Evolutionary conservation across 2,113 vertebrate species (phyloP), one percentile per base, ranked within the genome.

Genomic region (Baryphthengus martii): DNA sequence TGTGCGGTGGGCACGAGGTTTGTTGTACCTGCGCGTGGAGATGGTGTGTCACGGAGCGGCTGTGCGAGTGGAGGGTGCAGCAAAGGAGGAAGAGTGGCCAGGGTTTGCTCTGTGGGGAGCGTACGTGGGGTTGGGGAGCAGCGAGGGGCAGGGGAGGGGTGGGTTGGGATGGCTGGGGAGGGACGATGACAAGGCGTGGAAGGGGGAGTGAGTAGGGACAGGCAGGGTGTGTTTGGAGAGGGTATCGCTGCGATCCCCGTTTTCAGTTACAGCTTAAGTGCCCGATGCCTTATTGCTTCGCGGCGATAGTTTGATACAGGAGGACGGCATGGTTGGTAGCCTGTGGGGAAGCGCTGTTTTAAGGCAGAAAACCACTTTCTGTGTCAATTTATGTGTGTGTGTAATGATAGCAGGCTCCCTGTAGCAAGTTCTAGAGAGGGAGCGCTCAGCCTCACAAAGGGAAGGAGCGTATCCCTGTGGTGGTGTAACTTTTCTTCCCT

Each of bases 21-120:
- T 80, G 13, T 44, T 50, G 39, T 20, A 6, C 53, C 47, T 37
- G 33, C 52, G 0, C 13, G 10, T 35, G 8, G 61, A 75, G 39
- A 33, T 0, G 1, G 35, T 24, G 37, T 13, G 31, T 45, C 19
- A 23, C 1, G 11, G 81, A 40, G 40, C 1, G 5, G 25, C 1
- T 6, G 17, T 39, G 19, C 39, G 15, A 39, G 53, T 28, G 53
- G 52, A 91, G 63, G 59, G 76, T 39, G 71, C 71, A 71, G 79
- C 0, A 3, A 26, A 42, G 86, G 55, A 73, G 58, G 59, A 68
- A 44, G 59, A 49, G 50, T 2, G 33, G 23, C n/a, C 78, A 56
- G 55, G 93, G 39, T 71, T 73, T 72, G 62, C 17, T 56, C 29
- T 50, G 26, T 49, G 68, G 31, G 37, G 52, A 56, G 20, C 17